phyloP scores from a whole-genome alignment of 2,888 invertebrate genomes.

The Catocala nupta region DNA sequence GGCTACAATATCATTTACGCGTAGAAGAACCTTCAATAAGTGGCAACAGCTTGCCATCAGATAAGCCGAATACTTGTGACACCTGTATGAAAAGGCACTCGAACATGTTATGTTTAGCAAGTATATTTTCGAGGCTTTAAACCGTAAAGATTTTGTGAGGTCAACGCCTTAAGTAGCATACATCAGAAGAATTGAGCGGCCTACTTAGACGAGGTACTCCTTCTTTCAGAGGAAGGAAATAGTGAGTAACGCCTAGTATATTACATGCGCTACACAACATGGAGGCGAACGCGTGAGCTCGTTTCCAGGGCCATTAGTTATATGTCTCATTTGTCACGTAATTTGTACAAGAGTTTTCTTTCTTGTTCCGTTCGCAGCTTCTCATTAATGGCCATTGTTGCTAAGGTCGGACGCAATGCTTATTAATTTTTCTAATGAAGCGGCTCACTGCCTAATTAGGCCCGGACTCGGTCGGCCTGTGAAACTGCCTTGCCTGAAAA shows the following conservation, averaged over 20 bases:
- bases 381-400: slow-evolving; percentile 56
- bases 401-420: slow-evolving; percentile 55
- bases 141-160: no score
- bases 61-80: no score
- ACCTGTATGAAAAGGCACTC: no score
- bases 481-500: slow-evolving; percentile 69
- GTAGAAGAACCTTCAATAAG: no score
- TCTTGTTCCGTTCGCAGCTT: slow-evolving; percentile 49
- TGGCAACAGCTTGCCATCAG: no score
- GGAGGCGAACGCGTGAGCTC: slow-evolving; percentile 4
- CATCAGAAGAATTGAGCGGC: no score
- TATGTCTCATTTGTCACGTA: slow-evolving; percentile 55
- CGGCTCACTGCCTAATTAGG: slow-evolving; percentile 66
- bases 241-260: not conserved
- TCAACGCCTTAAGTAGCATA: no score
- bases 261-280: not conserved
- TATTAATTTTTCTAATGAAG: slow-evolving; percentile 76
- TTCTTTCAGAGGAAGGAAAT: no score
- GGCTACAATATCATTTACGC: no score
- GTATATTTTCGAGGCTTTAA: no score
- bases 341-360: slow-evolving; percentile 54
- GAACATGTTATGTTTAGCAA: no score
- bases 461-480: slow-evolving; percentile 52
- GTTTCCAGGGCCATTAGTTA: slow-evolving; percentile 33
- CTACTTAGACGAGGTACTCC: no score